Evolutionary conservation across 1,140 invertebrate genomes (phyloP).

Genomic region (Eumaeus atala): DNA sequence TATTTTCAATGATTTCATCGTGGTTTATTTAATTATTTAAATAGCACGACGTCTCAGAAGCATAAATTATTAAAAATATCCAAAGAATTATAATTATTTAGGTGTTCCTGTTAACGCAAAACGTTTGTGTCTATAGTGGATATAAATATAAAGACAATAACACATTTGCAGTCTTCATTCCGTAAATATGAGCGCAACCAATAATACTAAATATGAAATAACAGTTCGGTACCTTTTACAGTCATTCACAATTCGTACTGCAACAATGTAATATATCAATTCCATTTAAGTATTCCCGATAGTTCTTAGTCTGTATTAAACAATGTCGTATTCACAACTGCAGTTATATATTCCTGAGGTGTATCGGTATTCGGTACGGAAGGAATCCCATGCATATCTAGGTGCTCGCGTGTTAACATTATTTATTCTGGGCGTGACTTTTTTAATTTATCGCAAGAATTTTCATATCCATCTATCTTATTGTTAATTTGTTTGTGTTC

Average conservation of each 20-base stretch:
- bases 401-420: slow-evolving; percentile 15
- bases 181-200: too few species aligned
- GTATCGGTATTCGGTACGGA: slow-evolving; percentile 19
- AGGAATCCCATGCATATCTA: slow-evolving; percentile 24
- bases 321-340: neutral
- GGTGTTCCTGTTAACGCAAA: too few species aligned
- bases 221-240: neutral
- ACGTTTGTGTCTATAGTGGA: too few species aligned
- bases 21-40: too few species aligned
- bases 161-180: neutral
- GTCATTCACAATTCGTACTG: neutral
- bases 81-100: too few species aligned
- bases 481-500: too few species aligned
- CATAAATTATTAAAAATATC: too few species aligned
- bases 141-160: neutral
- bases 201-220: slow-evolving; percentile 4
- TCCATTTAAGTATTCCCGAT: slow-evolving; percentile 3
- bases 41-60: too few species aligned
- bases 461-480: too few species aligned
- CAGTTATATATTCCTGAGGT: slow-evolving; percentile 13
- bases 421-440: slow-evolving; percentile 17
- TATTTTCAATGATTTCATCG: too few species aligned
- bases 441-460: neutral
- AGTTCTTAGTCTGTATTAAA: neutral
- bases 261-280: slow-evolving; percentile 5